Evolutionary conservation across 2,888 invertebrate species (phyloP).

Genomic region (Antheraea yamamai): DNA sequence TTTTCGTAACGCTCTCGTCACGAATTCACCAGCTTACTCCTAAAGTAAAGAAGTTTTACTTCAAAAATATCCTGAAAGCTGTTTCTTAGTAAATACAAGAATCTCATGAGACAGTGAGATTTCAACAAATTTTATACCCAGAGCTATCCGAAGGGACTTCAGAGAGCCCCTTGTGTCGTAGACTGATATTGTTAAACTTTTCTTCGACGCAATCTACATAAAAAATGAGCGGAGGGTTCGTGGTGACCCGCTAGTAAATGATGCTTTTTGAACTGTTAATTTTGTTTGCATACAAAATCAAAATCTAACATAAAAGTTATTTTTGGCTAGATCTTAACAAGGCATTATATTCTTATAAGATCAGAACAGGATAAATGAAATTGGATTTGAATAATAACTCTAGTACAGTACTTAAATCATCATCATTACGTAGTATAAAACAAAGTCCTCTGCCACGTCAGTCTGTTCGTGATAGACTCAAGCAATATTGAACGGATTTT

Average conservation of each 20-base stretch:
- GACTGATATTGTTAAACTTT: slow-evolving; percentile 80
- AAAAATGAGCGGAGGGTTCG: slow-evolving; percentile 76
- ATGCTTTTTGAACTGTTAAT: slow-evolving; percentile 79
- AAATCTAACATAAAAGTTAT: slow-evolving; percentile 73
- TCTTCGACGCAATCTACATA: slow-evolving; percentile 79
- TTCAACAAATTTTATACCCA: slow-evolving; percentile 68
- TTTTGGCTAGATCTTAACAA: slow-evolving; percentile 58
- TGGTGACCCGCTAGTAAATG: slow-evolving; percentile 77
- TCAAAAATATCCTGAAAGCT: neutral
- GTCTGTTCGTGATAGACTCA: too few species aligned
- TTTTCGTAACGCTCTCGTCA: too few species aligned
- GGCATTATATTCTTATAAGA: slow-evolving; percentile 27
- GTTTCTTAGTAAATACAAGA: slow-evolving; percentile 49
- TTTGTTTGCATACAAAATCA: slow-evolving; percentile 78
- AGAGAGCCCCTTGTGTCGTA: slow-evolving; percentile 56
- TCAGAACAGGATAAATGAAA: neutral
- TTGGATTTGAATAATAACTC: neutral
- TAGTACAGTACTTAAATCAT: neutral
- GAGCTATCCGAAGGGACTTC: slow-evolving; percentile 55
- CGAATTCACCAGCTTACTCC: too few species aligned
- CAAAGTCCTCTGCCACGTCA: too few species aligned
- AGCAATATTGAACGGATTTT: too few species aligned
- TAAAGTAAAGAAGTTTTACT: too few species aligned
- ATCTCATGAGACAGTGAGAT: slow-evolving; percentile 51
- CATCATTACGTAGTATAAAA: too few species aligned